Conservation (phyloP, 2,888 invertebrate species). For the Cheilosia scutellata region DNA sequence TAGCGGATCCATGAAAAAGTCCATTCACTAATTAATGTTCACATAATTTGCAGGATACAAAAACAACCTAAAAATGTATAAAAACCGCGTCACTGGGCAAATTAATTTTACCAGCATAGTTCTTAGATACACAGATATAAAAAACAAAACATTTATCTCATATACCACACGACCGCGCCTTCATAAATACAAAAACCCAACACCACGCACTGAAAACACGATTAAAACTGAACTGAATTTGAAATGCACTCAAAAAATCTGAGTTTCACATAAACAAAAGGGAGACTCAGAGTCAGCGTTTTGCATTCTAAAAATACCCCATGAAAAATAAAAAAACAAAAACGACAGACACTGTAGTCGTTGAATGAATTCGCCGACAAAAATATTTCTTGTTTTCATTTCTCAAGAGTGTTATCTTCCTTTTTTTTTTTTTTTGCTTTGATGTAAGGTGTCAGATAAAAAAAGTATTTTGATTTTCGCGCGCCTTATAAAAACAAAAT, state of each 20-base stretch:
- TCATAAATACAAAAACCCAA: constrained; percentile 15
- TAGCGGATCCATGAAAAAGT: not conserved
- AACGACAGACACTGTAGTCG: constrained; percentile 56
- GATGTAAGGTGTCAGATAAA: constrained; percentile 51
- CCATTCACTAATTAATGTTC: not conserved
- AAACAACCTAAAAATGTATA: not conserved
- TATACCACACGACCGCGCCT: constrained; percentile 23
- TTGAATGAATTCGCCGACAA: constrained; percentile 58
- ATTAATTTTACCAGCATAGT: constrained; percentile 18
- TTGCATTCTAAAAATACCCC: constrained; percentile 70
- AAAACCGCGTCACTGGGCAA: constrained; percentile 13
- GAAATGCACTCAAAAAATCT: constrained; percentile 64
- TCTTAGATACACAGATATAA: constrained; percentile 18
- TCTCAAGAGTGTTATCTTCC: constrained; percentile 50
- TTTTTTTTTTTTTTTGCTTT: constrained; percentile 22
- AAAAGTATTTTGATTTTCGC: constrained; percentile 53
- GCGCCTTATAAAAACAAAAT: constrained; percentile 35
- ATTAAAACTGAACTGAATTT: constrained; percentile 63
- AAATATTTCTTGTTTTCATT: constrained; percentile 36
- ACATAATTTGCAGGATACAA: not conserved
- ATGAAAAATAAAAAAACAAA: constrained; percentile 30
- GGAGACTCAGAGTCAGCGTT: constrained; percentile 69
- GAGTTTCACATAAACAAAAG: constrained; percentile 67
- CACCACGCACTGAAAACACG: constrained; percentile 52
- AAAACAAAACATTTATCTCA: constrained; percentile 2